phyloP scores from a whole-genome alignment of 2,888 invertebrate species.

The Archips crataeganus region DNA sequence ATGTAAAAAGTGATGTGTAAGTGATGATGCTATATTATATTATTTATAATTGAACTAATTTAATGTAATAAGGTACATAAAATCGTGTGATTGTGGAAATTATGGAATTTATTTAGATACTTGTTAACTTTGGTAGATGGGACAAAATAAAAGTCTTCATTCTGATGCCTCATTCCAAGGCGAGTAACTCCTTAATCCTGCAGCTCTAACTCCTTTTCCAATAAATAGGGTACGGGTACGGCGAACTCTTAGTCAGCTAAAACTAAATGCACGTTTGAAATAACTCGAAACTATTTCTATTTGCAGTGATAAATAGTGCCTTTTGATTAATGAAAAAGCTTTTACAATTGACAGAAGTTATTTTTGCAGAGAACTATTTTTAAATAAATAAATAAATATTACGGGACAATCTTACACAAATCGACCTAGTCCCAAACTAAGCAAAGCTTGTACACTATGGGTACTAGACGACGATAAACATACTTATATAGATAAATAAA shows the following conservation, averaged over 20 bases:
- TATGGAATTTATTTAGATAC: no score
- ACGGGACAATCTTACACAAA: no score
- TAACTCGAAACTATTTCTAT: constrained; percentile 21
- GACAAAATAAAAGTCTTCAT: not conserved
- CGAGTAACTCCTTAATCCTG: constrained; percentile 54
- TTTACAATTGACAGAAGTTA: constrained; percentile 11
- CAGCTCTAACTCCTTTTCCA: constrained; percentile 63
- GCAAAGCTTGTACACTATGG: no score
- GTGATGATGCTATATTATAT: no score
- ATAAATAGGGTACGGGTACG: constrained; percentile 61
- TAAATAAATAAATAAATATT: no score
- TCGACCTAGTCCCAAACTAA: no score
- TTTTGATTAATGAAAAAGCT: constrained; percentile 2
- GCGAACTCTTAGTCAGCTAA: constrained; percentile 56
- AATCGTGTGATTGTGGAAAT: no score
- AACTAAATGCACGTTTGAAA: constrained; percentile 53
- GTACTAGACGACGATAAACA: no score
- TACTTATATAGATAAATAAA: no score
- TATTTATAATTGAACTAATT: no score
- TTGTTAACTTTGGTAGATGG: not conserved
- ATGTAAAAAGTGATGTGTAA: no score
- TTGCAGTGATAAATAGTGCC: constrained; percentile 16
- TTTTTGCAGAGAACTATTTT: not conserved
- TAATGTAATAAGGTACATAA: no score
- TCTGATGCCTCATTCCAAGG: not conserved